Conservation (phyloP, 1,140 invertebrate genomes). For the Vanessa tameamea region DNA sequence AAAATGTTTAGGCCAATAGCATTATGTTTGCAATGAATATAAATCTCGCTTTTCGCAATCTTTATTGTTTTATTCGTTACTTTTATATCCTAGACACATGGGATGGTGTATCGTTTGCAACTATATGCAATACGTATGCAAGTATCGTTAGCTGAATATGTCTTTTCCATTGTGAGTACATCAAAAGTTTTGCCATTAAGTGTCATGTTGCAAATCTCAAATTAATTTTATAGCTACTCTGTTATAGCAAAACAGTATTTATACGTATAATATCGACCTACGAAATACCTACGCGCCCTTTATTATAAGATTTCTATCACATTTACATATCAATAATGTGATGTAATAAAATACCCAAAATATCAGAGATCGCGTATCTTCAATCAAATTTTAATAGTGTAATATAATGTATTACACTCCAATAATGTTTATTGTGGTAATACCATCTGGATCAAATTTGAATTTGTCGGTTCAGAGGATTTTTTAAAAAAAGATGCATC, state of each 20-base stretch:
- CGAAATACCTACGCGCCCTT: neutral
- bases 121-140: constrained; percentile 1
- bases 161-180: neutral
- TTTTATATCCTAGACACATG: neutral
- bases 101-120: neutral
- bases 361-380: neutral
- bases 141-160: neutral
- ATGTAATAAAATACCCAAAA: neutral
- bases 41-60: neutral
- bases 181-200: neutral
- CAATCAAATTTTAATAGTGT: no score
- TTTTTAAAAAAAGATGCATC: no score
- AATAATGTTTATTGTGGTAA: no score
- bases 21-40: neutral
- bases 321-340: neutral
- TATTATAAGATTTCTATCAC: neutral
- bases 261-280: neutral
- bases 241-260: neutral
- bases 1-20: neutral
- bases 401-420: no score
- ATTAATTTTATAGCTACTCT: neutral
- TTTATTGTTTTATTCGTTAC: neutral
- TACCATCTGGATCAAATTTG: no score
- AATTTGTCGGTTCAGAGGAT: no score
- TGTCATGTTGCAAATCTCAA: neutral